A percentile compares a stretch with the other conserved stretches of the same genome.
These are phyloP conservation scores for Phyllotreta striolata DNA, from an alignment of 2,888 invertebrate species.

Conservation along the genomic window DNA sequence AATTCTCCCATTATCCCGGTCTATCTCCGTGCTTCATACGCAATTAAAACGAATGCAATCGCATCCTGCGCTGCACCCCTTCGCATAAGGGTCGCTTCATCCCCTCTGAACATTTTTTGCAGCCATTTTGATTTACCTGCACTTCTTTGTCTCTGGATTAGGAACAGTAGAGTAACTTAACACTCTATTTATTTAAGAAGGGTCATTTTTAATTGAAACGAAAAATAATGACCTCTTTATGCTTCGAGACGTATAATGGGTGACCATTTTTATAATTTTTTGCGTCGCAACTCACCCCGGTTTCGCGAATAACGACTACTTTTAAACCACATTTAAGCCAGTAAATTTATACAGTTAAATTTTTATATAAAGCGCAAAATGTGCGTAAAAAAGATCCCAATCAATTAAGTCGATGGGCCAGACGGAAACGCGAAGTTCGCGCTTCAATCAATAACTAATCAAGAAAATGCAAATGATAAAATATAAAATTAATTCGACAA, in stretches of 20 bases:
- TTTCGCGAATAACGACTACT: too few relatives aligned
- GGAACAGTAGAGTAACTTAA: constrained; percentile 49
- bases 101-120: constrained; percentile 42
- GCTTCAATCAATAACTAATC: constrained; percentile 53
- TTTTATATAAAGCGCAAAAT: too few relatives aligned
- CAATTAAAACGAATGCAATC: constrained; percentile 28
- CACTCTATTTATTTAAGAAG: constrained; percentile 50
- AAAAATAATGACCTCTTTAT: constrained; percentile 47
- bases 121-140: constrained; percentile 47
- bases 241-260: constrained; percentile 32
- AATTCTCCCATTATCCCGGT: constrained; percentile 17
- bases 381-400: too few relatives aligned
- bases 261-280: constrained; percentile 43
- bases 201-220: constrained; percentile 51
- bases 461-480: constrained; percentile 55
- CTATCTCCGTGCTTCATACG: background rate
- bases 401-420: constrained; percentile 7
- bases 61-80: constrained; percentile 17
- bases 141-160: constrained; percentile 43
- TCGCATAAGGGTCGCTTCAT: constrained; percentile 28
- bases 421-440: constrained; percentile 9
- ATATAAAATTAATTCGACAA: constrained; percentile 51
- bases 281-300: constrained; percentile 5
- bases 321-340: too few relatives aligned
- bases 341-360: too few relatives aligned